Conservation (phyloP, 2,888 invertebrate species). For the Cantharis nigra region DNA sequence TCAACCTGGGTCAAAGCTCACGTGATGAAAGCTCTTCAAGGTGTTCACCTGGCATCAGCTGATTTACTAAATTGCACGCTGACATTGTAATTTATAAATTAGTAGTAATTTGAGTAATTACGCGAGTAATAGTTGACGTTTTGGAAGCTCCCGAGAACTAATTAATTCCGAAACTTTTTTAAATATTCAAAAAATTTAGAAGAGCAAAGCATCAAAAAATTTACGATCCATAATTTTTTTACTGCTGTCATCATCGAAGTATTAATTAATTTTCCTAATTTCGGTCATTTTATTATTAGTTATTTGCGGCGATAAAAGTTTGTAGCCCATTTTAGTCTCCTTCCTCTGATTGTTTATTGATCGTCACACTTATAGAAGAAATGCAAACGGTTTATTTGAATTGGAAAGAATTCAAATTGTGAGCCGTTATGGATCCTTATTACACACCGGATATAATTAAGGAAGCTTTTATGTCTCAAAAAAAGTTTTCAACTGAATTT, state of each 20-base stretch:
- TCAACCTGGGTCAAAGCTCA: conserved; percentile 46
- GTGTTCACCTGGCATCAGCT: conserved; percentile 43
- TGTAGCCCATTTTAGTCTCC: neutral
- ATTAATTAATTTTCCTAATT: neutral
- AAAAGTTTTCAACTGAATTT: neutral
- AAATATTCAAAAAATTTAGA: neutral
- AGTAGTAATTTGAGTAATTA: neutral
- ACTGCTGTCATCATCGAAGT: neutral
- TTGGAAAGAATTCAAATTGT: neutral
- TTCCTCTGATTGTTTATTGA: neutral
- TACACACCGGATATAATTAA: neutral
- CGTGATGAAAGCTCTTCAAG: conserved; percentile 37
- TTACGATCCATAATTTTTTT: neutral
- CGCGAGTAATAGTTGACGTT: neutral
- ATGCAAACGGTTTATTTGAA: neutral
- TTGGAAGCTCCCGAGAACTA: neutral
- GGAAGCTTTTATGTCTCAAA: neutral
- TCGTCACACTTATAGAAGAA: neutral
- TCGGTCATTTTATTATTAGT: neutral
- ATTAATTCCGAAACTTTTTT: neutral
- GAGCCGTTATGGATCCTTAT: neutral
- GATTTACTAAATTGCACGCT: conserved; percentile 37
- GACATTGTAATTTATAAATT: neutral
- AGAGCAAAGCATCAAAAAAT: neutral
- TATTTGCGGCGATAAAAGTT: neutral